Evolutionary conservation across 2,888 invertebrate species (phyloP), one percentile per base, ranked within the genome.

Genomic region (Cephus rjabovi): DNA sequence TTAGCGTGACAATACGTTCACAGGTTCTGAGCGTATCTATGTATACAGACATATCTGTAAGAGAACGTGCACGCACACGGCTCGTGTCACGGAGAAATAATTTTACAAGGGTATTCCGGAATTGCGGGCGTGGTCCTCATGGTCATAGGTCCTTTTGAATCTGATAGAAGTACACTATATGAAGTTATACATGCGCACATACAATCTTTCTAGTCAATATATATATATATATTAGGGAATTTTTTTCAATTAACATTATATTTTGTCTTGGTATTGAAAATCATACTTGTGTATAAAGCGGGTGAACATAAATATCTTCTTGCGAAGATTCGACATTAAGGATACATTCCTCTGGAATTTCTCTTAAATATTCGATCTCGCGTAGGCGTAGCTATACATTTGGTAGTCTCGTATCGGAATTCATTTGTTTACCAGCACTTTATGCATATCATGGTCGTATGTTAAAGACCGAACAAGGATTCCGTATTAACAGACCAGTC

Each of bases 101-200:
- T 56, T 71, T 71, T 71, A 71, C 81, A 75, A 78, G 80, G 70
- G 76, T 80, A 83, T 82, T 79, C 80, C 80, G 78, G 75, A 12
- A 71, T 71, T 34, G 12, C 81, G 83, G 82, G 82, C 79, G 82
- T 79, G 83, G 82, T 82, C 77, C 77, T 82, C 82, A 82, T 71
- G 83, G 81, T 70, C 82, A 84, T 85, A 84, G 84, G 86, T 86
- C 80, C 84, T 23, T 76, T 35, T 34, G 34, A 34, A 34, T 34
- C 34, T 34, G 34, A 34, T 34, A 34, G 40, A 40, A 12, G 15
- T 40, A 40, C 23, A 56, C 56, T 56, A 23, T 23, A 56, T 23
- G 6, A 23, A 23, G 56, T 23, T 56, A 56, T 34, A 34, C 34
- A 34, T 23, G 1, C 9, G 23, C 35, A 35, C 0, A 3, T 35